Conservation (phyloP, 2,113 vertebrate genomes). For the Geothlypis trichas region DNA sequence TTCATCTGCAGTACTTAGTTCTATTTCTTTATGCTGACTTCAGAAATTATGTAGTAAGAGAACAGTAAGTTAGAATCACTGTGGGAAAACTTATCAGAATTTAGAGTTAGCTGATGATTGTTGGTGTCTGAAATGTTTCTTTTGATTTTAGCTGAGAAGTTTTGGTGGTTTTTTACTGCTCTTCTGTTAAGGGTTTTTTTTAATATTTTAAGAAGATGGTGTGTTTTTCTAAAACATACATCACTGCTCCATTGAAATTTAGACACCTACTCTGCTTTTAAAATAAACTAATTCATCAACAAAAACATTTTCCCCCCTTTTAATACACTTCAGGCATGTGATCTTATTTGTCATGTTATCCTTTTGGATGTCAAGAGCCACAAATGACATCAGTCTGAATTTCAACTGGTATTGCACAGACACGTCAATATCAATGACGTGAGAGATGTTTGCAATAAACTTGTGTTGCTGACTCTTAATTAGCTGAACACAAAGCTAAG, state of each 20-base stretch:
- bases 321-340: background rate
- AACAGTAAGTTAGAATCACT: background rate
- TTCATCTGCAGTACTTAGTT: background rate
- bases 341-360: background rate
- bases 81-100: background rate
- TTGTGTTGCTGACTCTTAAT: background rate
- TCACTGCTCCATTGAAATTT: background rate
- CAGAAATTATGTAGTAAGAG: background rate
- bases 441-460: background rate
- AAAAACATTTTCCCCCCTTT: background rate
- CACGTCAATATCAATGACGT: fast-evolving
- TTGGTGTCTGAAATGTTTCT: background rate
- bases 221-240: background rate
- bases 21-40: background rate
- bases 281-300: background rate
- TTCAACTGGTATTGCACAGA: background rate
- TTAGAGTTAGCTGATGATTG: background rate
- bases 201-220: background rate
- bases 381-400: background rate
- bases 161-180: background rate
- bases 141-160: background rate
- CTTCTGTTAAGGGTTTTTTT: background rate
- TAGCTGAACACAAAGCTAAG: background rate
- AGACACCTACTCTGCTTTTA: background rate
- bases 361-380: background rate